Conservation (phyloP, 2,888 invertebrate genomes). For the Tenthredo distinguenda region DNA sequence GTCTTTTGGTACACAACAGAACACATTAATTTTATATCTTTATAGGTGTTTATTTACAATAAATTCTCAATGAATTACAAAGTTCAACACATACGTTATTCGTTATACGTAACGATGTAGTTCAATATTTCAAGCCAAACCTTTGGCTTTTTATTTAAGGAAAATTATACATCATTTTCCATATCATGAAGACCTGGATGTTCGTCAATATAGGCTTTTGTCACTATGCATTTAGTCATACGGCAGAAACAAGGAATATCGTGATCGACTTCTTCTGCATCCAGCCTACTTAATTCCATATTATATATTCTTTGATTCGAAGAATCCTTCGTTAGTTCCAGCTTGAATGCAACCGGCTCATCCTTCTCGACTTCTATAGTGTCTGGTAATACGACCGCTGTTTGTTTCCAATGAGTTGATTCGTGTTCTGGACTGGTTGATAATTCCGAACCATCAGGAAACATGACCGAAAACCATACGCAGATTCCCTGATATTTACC, state of each 20-base stretch:
- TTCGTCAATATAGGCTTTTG: conserved; percentile 82
- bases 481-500: conserved; percentile 88
- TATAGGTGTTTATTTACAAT: neutral
- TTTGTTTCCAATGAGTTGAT: conserved; percentile 88
- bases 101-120: neutral
- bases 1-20: neutral
- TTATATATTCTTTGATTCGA: conserved; percentile 83
- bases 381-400: conserved; percentile 87
- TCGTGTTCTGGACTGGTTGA: conserved; percentile 82
- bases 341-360: conserved; percentile 86
- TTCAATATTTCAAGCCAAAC: neutral
- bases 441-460: conserved; percentile 81
- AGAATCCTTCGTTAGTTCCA: conserved; percentile 81
- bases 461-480: conserved; percentile 90
- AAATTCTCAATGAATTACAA: neutral
- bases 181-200: conserved; percentile 70
- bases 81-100: neutral
- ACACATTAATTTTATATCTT: neutral
- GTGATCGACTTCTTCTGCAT: conserved; percentile 85
- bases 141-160: neutral
- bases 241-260: conserved; percentile 89
- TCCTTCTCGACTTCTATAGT: conserved; percentile 81
- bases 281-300: conserved; percentile 85
- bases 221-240: conserved; percentile 88
- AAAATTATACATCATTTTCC: conserved; percentile 20